Evolutionary conservation across 2,888 invertebrate species (phyloP), one percentile per base, ranked within the genome.

Genomic region (Busseola fusca): DNA sequence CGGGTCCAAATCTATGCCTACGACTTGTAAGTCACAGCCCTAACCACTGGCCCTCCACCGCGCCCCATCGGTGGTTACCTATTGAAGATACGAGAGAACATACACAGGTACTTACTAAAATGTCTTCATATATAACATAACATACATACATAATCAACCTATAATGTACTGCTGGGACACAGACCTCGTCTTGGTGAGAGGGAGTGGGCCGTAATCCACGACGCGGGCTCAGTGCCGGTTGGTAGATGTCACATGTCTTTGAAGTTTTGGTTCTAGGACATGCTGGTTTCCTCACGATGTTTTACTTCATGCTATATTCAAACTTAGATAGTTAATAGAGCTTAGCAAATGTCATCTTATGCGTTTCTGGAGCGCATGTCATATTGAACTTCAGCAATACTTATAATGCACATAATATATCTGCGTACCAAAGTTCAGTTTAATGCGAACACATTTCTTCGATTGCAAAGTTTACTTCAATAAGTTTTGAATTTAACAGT

Each of bases 241-340:
- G n/a, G n/a, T n/a, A n/a, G n/a, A n/a, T n/a, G n/a, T n/a, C n/a
- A n/a, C n/a, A n/a, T n/a, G n/a, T n/a, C n/a, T n/a, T n/a, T n/a
- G n/a, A n/a, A n/a, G n/a, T n/a, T n/a, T n/a, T n/a, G n/a, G n/a
- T n/a, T n/a, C n/a, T n/a, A n/a, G n/a, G n/a, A n/a, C n/a, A n/a
- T n/a, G n/a, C n/a, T n/a, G n/a, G n/a, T n/a, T n/a, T n/a, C n/a
- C n/a, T n/a, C n/a, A n/a, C n/a, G n/a, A n/a, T n/a, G n/a, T n/a
- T n/a, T n/a, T 37, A 9, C 21, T 50, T 54, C 16, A 12, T 34
- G 7, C 25, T 27, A 34, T 30, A 21, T 12, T 5, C 37, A 60
- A 77, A 77, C 52, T 78, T 73, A 4, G 25, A 64, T n/a, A 64
- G 37, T 59, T 56, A 76, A 63, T 78, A 59, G 40, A 63, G 54